Conservation (phyloP, 2,797 vertebrate genomes). For the Esox masquinongy region DNA sequence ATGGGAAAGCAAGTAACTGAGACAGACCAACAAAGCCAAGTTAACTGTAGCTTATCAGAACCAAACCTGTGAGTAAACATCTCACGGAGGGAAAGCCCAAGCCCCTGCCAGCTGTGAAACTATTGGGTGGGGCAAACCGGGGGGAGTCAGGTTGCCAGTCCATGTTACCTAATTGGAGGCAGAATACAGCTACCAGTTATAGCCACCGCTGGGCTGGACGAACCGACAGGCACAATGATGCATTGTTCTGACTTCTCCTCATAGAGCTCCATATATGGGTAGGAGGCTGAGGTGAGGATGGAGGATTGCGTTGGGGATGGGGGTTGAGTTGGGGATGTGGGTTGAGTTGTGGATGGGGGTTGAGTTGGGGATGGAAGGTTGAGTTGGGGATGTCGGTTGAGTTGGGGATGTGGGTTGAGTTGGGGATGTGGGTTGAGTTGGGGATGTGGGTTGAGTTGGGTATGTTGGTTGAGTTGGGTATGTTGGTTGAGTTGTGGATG, state of each 20-base stretch:
- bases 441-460: no score
- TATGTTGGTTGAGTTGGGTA: background rate
- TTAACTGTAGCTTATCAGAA: background rate
- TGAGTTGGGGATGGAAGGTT: background rate
- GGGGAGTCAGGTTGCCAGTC: background rate
- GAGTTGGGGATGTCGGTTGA: background rate
- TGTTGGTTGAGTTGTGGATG: background rate
- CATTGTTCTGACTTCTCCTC: slow-evolving; percentile 27
- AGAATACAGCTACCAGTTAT: background rate
- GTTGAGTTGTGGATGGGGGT: background rate
- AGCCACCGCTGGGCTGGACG: background rate
- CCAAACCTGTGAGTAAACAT: background rate
- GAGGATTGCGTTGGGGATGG: background rate
- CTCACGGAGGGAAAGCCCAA: background rate
- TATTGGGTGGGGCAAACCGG: background rate
- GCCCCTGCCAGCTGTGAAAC: slow-evolving; percentile 25
- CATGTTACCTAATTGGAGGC: slow-evolving; percentile 17
- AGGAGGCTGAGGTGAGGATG: background rate
- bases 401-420: background rate
- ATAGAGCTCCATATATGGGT: background rate
- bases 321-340: background rate
- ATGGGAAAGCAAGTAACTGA: background rate
- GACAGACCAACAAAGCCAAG: background rate
- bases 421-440: no score
- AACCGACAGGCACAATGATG: slow-evolving; percentile 19